Conservation (phyloP, 2,888 invertebrate species). For the Branchellion lobata region DNA sequence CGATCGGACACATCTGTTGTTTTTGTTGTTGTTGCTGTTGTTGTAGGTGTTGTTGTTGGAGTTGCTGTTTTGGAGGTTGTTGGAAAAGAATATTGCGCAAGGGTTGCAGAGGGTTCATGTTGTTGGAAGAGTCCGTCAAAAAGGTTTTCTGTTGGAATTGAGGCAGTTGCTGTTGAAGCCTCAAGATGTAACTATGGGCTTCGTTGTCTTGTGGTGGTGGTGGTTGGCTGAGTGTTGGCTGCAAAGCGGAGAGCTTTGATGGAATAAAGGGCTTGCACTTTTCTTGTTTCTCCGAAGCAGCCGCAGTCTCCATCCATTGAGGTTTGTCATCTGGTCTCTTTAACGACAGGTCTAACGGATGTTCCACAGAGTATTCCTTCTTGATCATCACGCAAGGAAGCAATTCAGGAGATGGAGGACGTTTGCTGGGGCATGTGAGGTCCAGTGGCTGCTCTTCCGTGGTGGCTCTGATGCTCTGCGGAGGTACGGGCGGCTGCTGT, state of each 20-base stretch:
- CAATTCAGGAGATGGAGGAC: neutral
- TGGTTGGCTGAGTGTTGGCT: too few species aligned
- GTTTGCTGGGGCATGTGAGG: conserved; percentile 24
- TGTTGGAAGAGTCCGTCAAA: neutral
- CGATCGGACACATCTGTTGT: neutral
- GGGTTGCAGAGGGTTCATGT: neutral
- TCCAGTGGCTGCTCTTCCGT: conserved; percentile 33
- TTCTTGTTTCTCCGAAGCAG: too few species aligned
- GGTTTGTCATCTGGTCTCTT: neutral
- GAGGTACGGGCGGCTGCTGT: neutral
- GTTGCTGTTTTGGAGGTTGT: too few species aligned
- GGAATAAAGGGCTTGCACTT: too few species aligned
- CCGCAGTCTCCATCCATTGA: too few species aligned
- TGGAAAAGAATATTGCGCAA: neutral
- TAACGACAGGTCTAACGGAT: conserved; percentile 20
- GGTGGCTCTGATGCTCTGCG: neutral
- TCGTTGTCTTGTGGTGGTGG: neutral
- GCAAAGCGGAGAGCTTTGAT: too few species aligned
- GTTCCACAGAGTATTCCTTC: neutral
- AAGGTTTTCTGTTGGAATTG: neutral
- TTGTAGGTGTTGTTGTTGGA: too few species aligned
- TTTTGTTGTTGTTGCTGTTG: neutral
- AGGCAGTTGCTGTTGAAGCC: neutral
- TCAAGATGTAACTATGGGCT: neutral
- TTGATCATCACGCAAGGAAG: neutral